A percentile compares a stretch with the other conserved stretches of the same genome.
phyloP scores from a whole-genome alignment of 1,140 invertebrate species.

The Steinernema khuongi region DNA sequence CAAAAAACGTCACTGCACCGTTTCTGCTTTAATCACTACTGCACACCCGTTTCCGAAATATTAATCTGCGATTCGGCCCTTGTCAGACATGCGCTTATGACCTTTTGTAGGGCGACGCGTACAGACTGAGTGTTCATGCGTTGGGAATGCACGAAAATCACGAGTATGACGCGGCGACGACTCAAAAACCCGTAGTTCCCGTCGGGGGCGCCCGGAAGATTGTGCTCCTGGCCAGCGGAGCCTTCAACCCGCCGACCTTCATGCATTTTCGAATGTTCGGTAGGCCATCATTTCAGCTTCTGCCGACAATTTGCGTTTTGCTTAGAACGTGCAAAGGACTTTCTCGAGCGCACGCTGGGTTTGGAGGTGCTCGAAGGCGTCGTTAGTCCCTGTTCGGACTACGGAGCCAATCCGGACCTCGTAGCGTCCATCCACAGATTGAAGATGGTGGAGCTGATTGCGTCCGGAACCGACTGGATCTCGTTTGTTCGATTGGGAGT shows the following conservation, averaged over 20 bases:
- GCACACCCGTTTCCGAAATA: neutral
- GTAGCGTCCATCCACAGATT: neutral
- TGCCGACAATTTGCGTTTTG: neutral
- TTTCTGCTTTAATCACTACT: neutral
- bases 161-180: neutral
- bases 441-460: neutral
- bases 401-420: neutral
- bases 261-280: conserved; percentile 13
- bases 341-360: neutral
- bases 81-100: neutral
- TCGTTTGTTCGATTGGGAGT: too few species aligned
- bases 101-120: too few species aligned
- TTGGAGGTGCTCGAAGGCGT: neutral
- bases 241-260: neutral
- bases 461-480: neutral
- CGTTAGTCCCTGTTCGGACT: neutral
- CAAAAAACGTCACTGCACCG: neutral
- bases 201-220: neutral
- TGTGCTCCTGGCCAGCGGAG: neutral
- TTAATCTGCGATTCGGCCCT: neutral
- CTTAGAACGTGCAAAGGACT: neutral
- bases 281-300: neutral
- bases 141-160: neutral
- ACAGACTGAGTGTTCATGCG: neutral
- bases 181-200: neutral